Base-by-base conservation (phyloP, 1,140 invertebrate genomes). In the Anadara kagoshimensis region DNA sequence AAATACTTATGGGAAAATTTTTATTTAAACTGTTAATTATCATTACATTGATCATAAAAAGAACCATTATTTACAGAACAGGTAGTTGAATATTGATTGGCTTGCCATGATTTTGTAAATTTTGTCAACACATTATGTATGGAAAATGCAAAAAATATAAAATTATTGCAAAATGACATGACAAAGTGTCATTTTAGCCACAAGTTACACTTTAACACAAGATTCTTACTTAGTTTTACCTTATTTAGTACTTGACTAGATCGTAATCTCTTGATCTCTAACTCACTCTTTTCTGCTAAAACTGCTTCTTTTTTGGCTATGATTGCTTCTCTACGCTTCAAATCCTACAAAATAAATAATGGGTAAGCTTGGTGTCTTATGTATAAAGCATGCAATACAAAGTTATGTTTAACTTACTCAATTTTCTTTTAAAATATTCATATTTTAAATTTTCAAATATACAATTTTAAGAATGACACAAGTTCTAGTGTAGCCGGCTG, bases 191-290 rank as follows among this genome's bases (percentile, higher is more conserved):
- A 36, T 49, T 29, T 41, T 18, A 11, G 54, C 26, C 41, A 36
- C 12, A 67, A 36, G 29, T 3, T 57, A 26, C 14, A 54, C 29
- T 11, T 26, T n/a, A 54, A 22, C 2, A 29, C 36, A 49, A 49
- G n/a, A 4, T 49, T 14, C 10, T 49, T 14, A 2, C 2, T 14
- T n/a, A 12, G 14, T 54, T 75, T 54, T 62, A 87, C 88, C 79
- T 88, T 87, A 68, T 81, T 87, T 4, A 89, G 61, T 41, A 86
- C 76, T 74, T 88, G 86, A 84, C 86, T 88, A 61, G 88, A 86
- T 36, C 88, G 75, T 29, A 88, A 76, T 59, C 87, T 89, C 71
- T 87, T 89, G 51, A 88, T 86, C 70, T 89, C 87, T 41, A 89
- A 75, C 69, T 89, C 85, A 76, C 84, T 86, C 68, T 86, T 86